Percentiles rank a stretch among this genome's conserved stretches.
phyloP scores from a whole-genome alignment of 2,888 invertebrate genomes.

The Nomada hirtipes region DNA sequence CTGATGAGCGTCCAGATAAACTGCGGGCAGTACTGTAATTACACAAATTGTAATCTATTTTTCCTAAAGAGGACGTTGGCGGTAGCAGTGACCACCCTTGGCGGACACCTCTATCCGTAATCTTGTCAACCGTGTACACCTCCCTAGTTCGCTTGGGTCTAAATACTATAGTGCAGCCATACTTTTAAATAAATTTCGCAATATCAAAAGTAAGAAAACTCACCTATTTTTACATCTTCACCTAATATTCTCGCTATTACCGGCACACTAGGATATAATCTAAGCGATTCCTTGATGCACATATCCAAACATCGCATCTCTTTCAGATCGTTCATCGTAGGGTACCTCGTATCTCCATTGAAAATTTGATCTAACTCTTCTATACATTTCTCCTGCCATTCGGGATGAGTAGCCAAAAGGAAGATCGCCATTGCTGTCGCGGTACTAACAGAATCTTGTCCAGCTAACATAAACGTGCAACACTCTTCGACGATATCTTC shows the following conservation, averaged over 20 bases:
- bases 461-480: constrained; percentile 88
- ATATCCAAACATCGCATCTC: constrained; percentile 78
- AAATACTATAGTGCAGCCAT: no score
- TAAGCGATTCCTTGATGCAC: constrained; percentile 80
- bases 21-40: no score
- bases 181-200: not conserved
- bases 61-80: no score
- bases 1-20: no score
- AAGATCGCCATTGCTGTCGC: constrained; percentile 86
- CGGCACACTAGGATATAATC: constrained; percentile 81
- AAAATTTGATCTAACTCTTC: constrained; percentile 77
- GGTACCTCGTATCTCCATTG: constrained; percentile 55
- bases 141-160: no score
- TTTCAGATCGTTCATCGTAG: constrained; percentile 74
- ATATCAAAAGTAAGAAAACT: not conserved
- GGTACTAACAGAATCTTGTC: constrained; percentile 87
- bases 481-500: constrained; percentile 87
- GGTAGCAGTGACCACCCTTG: no score
- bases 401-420: constrained; percentile 85
- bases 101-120: no score
- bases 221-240: constrained; percentile 78
- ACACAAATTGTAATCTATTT: no score
- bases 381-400: constrained; percentile 82
- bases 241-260: constrained; percentile 77
- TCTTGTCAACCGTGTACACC: no score